Percentiles rank a stretch among this genome's conserved stretches.
Evolutionary conservation across 2,888 invertebrate species (phyloP).

Genomic region (Drosophila phalerata): DNA sequence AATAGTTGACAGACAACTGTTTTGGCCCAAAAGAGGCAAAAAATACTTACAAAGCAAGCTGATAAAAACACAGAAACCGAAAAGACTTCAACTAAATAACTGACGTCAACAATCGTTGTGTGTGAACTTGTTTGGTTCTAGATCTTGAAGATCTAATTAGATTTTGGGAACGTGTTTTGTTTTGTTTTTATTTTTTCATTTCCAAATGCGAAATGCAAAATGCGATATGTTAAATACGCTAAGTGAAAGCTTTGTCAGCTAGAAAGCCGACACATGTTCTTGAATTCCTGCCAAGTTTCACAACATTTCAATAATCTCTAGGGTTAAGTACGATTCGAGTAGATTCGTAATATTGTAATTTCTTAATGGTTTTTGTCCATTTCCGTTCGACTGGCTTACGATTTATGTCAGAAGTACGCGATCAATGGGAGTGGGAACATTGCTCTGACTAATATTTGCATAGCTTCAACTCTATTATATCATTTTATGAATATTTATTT

Average conservation of each 20-base stretch:
- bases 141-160: conserved; percentile 71
- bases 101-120: conserved; percentile 49
- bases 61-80: conserved; percentile 40
- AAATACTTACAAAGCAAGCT: conserved; percentile 24
- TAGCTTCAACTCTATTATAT: conserved; percentile 46
- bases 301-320: conserved; percentile 1
- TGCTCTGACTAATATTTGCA: conserved; percentile 37
- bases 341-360: conserved; percentile 16
- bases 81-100: conserved; percentile 28
- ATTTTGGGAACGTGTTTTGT: conserved; percentile 59
- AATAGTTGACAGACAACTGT: conserved; percentile 44
- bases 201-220: conserved; percentile 21
- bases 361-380: conserved; percentile 8
- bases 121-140: conserved; percentile 66
- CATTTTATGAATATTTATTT: conserved; percentile 68
- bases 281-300: conserved; percentile 31
- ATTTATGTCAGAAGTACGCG: conserved; percentile 31
- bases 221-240: conserved; percentile 19
- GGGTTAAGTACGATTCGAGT: not conserved
- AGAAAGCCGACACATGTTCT: conserved; percentile 18
- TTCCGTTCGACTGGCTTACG: conserved; percentile 34
- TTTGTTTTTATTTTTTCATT: not conserved
- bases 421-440: conserved; percentile 7
- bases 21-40: conserved; percentile 30
- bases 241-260: conserved; percentile 48